phyloP scores from a whole-genome alignment of 2,113 vertebrate species.

The Oncorhynchus tshawytscha region DNA sequence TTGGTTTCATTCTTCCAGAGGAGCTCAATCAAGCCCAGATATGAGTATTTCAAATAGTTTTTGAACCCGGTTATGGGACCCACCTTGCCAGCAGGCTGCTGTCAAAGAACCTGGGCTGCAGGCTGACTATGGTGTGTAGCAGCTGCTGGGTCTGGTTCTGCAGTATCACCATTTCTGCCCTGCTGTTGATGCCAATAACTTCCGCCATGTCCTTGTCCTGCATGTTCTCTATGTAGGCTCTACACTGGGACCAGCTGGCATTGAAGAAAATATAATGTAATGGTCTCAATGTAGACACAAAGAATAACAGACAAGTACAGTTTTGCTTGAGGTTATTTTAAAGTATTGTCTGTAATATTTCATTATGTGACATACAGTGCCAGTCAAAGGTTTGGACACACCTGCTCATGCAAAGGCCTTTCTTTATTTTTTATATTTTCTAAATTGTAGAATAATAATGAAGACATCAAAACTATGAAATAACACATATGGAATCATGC shows the following conservation, averaged over 20 bases:
- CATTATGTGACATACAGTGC: no score
- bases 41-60: neutral
- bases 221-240: conserved; percentile 8
- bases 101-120: conserved; percentile 3
- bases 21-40: neutral
- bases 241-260: conserved; percentile 9
- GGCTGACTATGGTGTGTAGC: neutral
- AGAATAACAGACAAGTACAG: no score
- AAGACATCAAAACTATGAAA: no score
- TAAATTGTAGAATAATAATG: no score
- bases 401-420: no score
- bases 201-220: neutral
- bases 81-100: neutral
- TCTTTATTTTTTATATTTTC: no score
- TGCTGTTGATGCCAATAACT: neutral
- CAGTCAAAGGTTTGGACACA: no score
- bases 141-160: conserved; percentile 10
- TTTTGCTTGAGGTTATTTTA: no score
- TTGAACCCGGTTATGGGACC: neutral
- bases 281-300: neutral
- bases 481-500: no score
- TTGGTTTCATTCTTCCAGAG: neutral
- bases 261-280: neutral
- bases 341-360: no score
- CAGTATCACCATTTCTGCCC: neutral